These are phyloP conservation scores for Hartigia nigra DNA, from an alignment of 2,888 invertebrate species.

Conservation along the genomic window DNA sequence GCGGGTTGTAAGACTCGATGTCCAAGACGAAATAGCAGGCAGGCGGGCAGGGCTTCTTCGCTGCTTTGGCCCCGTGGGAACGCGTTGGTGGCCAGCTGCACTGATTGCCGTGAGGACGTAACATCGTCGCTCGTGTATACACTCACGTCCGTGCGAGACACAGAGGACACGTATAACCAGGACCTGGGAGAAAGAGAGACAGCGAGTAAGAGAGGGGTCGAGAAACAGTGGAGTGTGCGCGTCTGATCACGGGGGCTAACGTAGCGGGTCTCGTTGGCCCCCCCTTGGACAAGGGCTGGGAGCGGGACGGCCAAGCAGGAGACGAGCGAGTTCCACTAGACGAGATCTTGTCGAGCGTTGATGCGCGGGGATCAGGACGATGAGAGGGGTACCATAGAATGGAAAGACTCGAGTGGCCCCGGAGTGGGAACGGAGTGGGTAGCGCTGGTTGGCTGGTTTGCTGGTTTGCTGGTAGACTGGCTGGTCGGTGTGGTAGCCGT, in stretches of 20 bases:
- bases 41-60: slow-evolving; percentile 24
- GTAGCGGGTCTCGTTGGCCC: neutral
- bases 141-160: slow-evolving; percentile 31
- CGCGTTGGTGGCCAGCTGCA: slow-evolving; percentile 65
- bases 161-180: neutral
- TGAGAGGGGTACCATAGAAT: slow-evolving; percentile 10
- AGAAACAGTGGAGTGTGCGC: slow-evolving; percentile 2
- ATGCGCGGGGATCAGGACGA: neutral
- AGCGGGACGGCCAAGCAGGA: slow-evolving; percentile 8
- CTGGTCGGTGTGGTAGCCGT: neutral
- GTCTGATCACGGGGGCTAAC: neutral
- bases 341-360: slow-evolving; percentile 6
- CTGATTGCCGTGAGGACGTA: slow-evolving; percentile 60
- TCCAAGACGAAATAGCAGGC: neutral
- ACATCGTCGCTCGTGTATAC: slow-evolving; percentile 43
- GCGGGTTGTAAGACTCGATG: slow-evolving; percentile 1
- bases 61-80: slow-evolving; percentile 62
- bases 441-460: neutral
- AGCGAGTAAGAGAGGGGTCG: slow-evolving; percentile 9
- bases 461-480: neutral
- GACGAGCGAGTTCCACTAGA: slow-evolving; percentile 17
- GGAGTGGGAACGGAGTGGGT: slow-evolving; percentile 4
- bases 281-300: neutral
- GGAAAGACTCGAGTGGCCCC: neutral
- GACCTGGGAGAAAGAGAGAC: slow-evolving; percentile 1